Base-by-base conservation (phyloP, 64 coral and sea anemone genomes). In the Catalaphyllia jardinei region DNA sequence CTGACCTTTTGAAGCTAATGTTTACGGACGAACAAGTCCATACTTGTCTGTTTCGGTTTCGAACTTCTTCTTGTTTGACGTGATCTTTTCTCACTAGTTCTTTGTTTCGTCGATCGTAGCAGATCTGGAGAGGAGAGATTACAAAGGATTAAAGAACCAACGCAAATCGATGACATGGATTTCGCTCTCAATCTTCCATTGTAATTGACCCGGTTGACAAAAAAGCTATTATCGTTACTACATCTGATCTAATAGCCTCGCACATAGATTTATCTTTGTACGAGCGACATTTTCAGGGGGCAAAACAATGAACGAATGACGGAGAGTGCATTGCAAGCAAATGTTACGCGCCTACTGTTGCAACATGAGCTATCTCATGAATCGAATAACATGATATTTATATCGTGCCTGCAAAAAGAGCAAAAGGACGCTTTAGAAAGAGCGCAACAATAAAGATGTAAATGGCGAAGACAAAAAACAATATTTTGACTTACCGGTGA, bases 21-120 rank as follows among this genome's bases (percentile, higher is more conserved):
- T 85, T 85, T 85, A 31, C 35, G 62, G 39, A 85, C 62, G 62
- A 85, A 85, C 81, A 85, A 42, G 81, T 85, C 81, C 39, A 85
- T 29, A 14, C 81, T 69, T 85, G 62, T 85, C 71, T 85, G 81
- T 28, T 85, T 85, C 81, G 81, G 67, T 14, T n/a, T 51, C 16
- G 81, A 71, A 51, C 52, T 52, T n/a, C 62, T 42, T 42, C 38
- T 85, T 6, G 16, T 24, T 31, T 1, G 39, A 11, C 63, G 81
- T 52, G 63, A 29, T 71, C 81, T 69, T 28, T 85, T 85, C 35
- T 50, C 62, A 17, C 62, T 14, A 0, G 22, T 69, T 71, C 62
- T 85, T 50, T 85, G 81, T 85, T 85, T 85, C 11, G 31, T 49
- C 38, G 81, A 38, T 25, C 81, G 81, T n/a, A 85, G 81, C 69